These are phyloP conservation scores for Bambusicola thoracicus DNA, from an alignment of 2,113 vertebrate genomes.

Conservation along the genomic window DNA sequence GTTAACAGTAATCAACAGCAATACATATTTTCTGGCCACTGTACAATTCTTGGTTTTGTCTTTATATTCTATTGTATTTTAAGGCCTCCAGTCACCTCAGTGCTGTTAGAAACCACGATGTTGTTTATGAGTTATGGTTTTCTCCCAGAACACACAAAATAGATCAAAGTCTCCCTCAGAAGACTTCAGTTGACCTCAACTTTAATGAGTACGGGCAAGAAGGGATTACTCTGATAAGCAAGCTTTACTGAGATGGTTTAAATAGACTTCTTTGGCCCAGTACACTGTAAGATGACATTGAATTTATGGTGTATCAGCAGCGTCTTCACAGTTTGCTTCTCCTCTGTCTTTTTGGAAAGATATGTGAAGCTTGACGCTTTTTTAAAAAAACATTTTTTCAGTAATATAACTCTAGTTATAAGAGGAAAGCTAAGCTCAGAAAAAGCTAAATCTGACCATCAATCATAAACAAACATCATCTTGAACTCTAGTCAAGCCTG, in stretches of 20 bases:
- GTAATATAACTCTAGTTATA: neutral
- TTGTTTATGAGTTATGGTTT: neutral
- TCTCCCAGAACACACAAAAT: neutral
- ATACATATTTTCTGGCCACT: neutral
- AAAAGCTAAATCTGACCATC: neutral
- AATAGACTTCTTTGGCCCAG: neutral
- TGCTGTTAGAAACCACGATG: neutral
- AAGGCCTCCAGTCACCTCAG: neutral
- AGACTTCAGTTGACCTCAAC: neutral
- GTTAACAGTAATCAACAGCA: neutral
- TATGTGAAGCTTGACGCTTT: neutral
- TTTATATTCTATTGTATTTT: neutral
- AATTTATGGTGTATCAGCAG: neutral
- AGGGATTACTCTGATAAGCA: neutral
- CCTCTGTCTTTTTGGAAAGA: neutral
- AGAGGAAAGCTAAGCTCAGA: neutral
- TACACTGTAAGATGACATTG: neutral
- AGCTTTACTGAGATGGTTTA: neutral
- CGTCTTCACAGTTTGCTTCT: neutral
- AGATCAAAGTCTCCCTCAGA: neutral
- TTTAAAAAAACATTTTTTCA: neutral
- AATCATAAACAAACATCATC: neutral
- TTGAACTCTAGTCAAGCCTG: neutral
- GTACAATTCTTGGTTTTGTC: neutral
- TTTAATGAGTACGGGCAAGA: neutral